Evolutionary conservation across 2,888 invertebrate species (phyloP).

Genomic region (Dusona sp.): DNA sequence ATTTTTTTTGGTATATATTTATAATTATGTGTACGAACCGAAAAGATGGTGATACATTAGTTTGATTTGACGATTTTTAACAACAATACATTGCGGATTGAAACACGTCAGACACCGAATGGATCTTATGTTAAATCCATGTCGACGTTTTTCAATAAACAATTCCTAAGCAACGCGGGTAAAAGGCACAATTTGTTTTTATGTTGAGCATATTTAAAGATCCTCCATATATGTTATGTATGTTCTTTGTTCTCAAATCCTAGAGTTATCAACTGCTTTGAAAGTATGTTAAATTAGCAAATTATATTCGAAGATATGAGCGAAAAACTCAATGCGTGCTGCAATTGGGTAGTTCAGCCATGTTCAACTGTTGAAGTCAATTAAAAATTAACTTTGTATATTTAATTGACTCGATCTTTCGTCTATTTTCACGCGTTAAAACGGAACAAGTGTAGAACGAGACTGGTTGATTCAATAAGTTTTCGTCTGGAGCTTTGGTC

Average conservation of each 20-base stretch:
- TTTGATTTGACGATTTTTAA: too few species aligned
- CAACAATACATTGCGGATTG: too few species aligned
- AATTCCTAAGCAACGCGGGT: too few species aligned
- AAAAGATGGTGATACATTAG: too few species aligned
- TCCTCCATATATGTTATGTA: not conserved
- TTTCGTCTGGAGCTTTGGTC: constrained; percentile 32
- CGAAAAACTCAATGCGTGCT: not conserved
- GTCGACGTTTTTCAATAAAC: too few species aligned
- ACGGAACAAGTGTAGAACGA: constrained; percentile 25
- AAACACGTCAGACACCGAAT: too few species aligned
- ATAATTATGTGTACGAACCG: too few species aligned
- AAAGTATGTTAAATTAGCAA: not conserved
- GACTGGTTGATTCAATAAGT: constrained; percentile 13
- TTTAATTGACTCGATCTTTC: constrained; percentile 9
- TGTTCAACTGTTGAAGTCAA: not conserved
- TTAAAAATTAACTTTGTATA: constrained; percentile 9
- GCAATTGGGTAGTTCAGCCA: not conserved
- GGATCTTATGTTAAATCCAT: too few species aligned
- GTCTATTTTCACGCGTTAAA: constrained; percentile 15
- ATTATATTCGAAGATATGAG: not conserved
- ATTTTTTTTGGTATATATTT: too few species aligned
- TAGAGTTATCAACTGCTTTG: not conserved
- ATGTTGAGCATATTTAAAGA: too few species aligned
- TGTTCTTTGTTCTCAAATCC: not conserved
- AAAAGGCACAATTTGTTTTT: too few species aligned